Base-by-base conservation (phyloP, 2,797 vertebrate species). In the Sebastes jordani region DNA sequence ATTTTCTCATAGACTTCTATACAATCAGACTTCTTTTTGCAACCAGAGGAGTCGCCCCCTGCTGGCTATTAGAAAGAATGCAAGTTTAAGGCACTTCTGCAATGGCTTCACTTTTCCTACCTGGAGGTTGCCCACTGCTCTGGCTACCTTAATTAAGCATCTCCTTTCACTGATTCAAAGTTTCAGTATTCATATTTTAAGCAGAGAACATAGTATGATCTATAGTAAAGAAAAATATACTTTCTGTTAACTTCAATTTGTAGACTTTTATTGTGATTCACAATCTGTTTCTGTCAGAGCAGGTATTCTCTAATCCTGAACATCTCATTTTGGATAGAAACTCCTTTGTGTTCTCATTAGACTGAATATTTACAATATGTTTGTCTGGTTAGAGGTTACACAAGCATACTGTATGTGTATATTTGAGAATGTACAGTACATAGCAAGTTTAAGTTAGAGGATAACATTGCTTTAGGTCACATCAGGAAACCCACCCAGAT, bases 381-480 rank as follows among this genome's bases (percentile, higher is more conserved):
- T 49, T 46, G 34, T 58, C 32, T 30, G 36, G 25, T 42, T 23
- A 68, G 27, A 66, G 22, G 36, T 74, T 79, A 56, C 72, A 81
- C 58, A 79, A 82, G 34, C 29, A 42, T 13, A 42, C 38, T 42
- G 5, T 42, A 25, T 46, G 9, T 67, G 38, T 71, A 7, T 54
- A 61, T 70, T 68, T 70, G 27, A 65, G 23, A 68, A 11, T 70
- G 32, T 64, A 34, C 58, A 63, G 30, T 64, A 34, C 52, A 61
- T 58, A 76, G 29, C 29, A 76, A 58, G 75, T 74, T 83, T 36
- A 77, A 65, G 70, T 71, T 18, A 38, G 71, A 75, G 10, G 16
- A 60, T 73, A 70, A 80, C 71, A 70, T 77, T 66, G 78, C 86
- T 88, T 64, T 10, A 29, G 91, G 86, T 88, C 78, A 84, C 66